Base-by-base conservation (phyloP, 2,888 invertebrate genomes). In the Harpalus rufipes region DNA sequence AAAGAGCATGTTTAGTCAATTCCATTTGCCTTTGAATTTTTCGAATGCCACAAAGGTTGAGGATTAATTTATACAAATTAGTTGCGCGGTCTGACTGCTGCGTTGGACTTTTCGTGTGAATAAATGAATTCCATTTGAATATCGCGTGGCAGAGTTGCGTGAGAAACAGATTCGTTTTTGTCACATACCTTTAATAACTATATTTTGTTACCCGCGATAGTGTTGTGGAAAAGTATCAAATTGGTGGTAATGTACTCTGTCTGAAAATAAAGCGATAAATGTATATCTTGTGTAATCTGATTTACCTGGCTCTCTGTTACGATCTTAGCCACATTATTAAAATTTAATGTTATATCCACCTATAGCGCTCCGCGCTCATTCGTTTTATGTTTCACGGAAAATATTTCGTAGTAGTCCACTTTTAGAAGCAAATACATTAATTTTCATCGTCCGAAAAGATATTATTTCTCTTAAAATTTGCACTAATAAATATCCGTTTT, bases 161-260 rank as follows among this genome's bases (percentile, higher is more conserved):
- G 68, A n/a, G 68, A 10, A 59, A 39, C 39, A 32, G 68, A 12
- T 21, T 76, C 76, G 25, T 58, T 74, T 82, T 82, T 72, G 82
- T 72, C 82, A 82, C 82, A 82, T 82, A 82, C 58, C 82, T 68
- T 18, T 68, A 81, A 81, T 68, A 81, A 68, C 81, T 72, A 72
- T 82, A 72, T 82, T 82, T 82, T 72, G 82, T 82, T 72, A 58
- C 56, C 72, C 39, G 82, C 68, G 68, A 68, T 51, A 58, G 39
- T 58, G 18, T 82, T 58, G 32, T 56, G 63, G 72, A 81, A 63
- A 81, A 63, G 63, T 61, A 81, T 51, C 4, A 51, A 18, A 76
- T 39, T 68, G 32, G 12, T 39, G 68, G 21, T 68, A 68, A 68
- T 68, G 39, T 68, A 25, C 68, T 32, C 32, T 14, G 39, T n/a